These are phyloP conservation scores for Drosophila anomalipes DNA, from an alignment of 2,888 invertebrate genomes.

Conservation along the genomic window DNA sequence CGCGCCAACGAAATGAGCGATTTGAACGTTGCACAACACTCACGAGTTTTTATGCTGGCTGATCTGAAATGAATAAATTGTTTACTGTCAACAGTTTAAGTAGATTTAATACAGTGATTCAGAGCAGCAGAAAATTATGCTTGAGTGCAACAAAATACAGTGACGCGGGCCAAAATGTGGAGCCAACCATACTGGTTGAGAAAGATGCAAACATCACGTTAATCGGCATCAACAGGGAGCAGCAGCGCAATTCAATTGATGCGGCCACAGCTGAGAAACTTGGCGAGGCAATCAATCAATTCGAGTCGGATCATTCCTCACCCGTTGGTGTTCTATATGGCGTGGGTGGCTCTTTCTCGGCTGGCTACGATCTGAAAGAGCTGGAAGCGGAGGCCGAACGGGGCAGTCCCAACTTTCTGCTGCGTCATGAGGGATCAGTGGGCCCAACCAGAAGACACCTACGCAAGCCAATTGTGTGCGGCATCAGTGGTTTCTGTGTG, in stretches of 20 bases:
- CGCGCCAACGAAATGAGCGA: constrained; percentile 16
- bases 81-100: constrained; percentile 30
- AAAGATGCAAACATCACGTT: constrained; percentile 89
- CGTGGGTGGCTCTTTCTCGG: constrained; percentile 95
- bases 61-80: constrained; percentile 58
- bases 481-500: constrained; percentile 95
- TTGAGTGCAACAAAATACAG: constrained; percentile 20
- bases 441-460: constrained; percentile 89
- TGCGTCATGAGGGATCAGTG: constrained; percentile 86
- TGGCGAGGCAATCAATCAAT: constrained; percentile 89
- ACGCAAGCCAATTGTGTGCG: constrained; percentile 94
- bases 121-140: constrained; percentile 15
- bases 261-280: constrained; percentile 89
- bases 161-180: not conserved
- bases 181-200: constrained; percentile 86
- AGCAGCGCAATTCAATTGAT: constrained; percentile 93
- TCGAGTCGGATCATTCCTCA: constrained; percentile 91
- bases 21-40: constrained; percentile 53
- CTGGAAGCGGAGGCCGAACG: constrained; percentile 84
- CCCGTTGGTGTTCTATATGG: constrained; percentile 93
- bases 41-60: constrained; percentile 31
- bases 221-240: constrained; percentile 94
- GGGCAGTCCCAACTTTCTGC: constrained; percentile 77
- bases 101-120: constrained; percentile 21
- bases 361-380: constrained; percentile 95